Conservation (phyloP, 2,113 vertebrate genomes). For the Alethe castanea region DNA sequence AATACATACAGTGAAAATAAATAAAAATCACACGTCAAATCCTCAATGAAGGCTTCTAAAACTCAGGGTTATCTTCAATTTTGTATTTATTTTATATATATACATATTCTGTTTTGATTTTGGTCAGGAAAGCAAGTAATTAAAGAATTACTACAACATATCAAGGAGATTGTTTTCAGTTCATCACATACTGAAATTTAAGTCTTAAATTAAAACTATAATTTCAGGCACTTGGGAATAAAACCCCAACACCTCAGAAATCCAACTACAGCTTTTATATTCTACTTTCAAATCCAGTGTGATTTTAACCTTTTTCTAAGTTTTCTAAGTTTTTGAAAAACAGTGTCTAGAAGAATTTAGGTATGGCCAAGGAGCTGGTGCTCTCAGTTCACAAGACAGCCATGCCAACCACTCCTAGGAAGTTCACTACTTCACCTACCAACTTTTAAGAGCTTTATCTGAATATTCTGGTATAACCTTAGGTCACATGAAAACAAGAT, state of each 20-base stretch:
- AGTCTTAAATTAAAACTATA: background rate
- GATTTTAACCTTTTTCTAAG: background rate
- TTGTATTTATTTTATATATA: background rate
- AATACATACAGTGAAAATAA: background rate
- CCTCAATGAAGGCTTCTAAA: background rate
- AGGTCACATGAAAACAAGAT: background rate
- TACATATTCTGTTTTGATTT: background rate
- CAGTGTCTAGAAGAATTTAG: background rate
- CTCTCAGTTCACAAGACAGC: background rate
- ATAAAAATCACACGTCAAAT: background rate
- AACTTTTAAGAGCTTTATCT: background rate
- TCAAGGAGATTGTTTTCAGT: background rate
- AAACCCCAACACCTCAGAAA: background rate
- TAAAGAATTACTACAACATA: background rate
- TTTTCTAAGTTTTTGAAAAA: background rate
- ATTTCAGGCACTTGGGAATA: background rate
- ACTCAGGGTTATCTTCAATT: background rate
- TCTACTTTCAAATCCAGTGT: background rate
- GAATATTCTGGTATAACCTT: background rate
- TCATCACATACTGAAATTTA: background rate
- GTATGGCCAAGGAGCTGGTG: background rate
- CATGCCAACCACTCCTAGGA: background rate
- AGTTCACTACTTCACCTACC: background rate
- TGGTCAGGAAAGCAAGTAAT: background rate
- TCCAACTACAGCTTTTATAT: background rate